A percentile compares a stretch with the other conserved stretches of the same genome.
Conservation (phyloP, 2,113 vertebrate species). For the Oncorhynchus kisutch region DNA sequence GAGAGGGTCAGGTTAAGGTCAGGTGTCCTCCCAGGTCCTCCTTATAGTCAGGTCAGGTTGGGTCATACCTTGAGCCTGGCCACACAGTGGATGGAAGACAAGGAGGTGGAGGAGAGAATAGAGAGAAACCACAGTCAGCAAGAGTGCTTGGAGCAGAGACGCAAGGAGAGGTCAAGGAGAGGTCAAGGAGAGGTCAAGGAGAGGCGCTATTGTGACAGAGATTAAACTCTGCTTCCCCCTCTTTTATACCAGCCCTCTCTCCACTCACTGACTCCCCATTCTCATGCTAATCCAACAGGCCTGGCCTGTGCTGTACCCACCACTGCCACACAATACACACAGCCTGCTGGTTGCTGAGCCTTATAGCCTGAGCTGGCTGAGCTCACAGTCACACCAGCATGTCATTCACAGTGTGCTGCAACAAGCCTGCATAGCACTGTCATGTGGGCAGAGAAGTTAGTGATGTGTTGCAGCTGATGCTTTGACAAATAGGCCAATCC, state of each 20-base stretch:
- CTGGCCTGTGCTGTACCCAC: not conserved
- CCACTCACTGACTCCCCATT: conserved; percentile 42
- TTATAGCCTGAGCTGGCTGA: too few relatives aligned
- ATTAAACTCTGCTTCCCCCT: conserved; percentile 30
- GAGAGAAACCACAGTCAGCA: not conserved
- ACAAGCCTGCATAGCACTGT: too few relatives aligned
- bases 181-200: not conserved
- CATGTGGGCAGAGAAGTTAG: too few relatives aligned
- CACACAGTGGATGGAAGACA: conserved; percentile 51
- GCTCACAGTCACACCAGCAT: conserved; percentile 6
- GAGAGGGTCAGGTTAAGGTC: not conserved
- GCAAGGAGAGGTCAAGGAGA: not conserved
- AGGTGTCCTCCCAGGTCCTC: not conserved
- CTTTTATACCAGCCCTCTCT: conserved; percentile 31
- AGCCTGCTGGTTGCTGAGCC: conserved; percentile 15
- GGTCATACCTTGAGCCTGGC: conserved; percentile 63
- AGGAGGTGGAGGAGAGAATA: conserved; percentile 7
- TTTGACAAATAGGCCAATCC: too few relatives aligned
- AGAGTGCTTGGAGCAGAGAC: not conserved
- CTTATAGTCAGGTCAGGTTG: not conserved
- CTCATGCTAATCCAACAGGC: conserved; percentile 61
- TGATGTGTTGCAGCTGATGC: too few relatives aligned
- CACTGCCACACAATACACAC: conserved; percentile 43
- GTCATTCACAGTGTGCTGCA: not conserved
- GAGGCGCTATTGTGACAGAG: conserved; percentile 25